Conservation (phyloP, 2,888 invertebrate species). For the Lithosia quadra region DNA sequence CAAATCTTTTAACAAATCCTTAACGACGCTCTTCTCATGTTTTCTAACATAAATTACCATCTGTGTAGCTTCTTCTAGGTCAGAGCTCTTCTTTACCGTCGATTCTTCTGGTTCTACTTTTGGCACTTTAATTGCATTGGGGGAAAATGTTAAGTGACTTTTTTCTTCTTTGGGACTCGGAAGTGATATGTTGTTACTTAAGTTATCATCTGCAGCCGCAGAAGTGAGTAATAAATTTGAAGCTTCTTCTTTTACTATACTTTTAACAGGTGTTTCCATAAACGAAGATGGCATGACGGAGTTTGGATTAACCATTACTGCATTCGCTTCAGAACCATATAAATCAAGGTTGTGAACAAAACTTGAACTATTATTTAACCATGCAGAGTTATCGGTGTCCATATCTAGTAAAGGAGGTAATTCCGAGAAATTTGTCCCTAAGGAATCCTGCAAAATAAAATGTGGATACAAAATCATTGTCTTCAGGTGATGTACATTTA, state of each 20-base stretch:
- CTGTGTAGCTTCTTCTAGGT: constrained; percentile 81
- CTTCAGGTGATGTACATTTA: neutral
- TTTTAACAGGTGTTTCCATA: constrained; percentile 82
- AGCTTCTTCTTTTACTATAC: constrained; percentile 81
- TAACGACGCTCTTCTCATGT: constrained; percentile 87
- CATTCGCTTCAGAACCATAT: constrained; percentile 90
- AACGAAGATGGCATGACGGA: constrained; percentile 94
- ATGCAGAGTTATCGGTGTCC: constrained; percentile 89
- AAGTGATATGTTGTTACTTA: constrained; percentile 76
- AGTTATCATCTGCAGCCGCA: constrained; percentile 67
- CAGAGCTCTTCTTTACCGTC: constrained; percentile 57
- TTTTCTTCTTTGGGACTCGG: constrained; percentile 89
- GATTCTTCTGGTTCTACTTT: constrained; percentile 78
- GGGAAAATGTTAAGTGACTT: constrained; percentile 91
- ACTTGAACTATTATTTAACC: constrained; percentile 88
- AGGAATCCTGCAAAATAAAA: constrained; percentile 81
- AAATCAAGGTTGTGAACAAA: constrained; percentile 90
- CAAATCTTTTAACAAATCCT: constrained; percentile 88
- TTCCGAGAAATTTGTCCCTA: constrained; percentile 88
- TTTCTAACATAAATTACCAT: constrained; percentile 83
- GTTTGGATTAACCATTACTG: constrained; percentile 96
- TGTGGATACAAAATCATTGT: neutral
- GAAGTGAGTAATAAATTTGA: constrained; percentile 82
- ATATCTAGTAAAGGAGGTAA: constrained; percentile 89
- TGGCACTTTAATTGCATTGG: constrained; percentile 89